Base-by-base conservation (phyloP, 2,888 invertebrate genomes). In the Drosophila prolongata region DNA sequence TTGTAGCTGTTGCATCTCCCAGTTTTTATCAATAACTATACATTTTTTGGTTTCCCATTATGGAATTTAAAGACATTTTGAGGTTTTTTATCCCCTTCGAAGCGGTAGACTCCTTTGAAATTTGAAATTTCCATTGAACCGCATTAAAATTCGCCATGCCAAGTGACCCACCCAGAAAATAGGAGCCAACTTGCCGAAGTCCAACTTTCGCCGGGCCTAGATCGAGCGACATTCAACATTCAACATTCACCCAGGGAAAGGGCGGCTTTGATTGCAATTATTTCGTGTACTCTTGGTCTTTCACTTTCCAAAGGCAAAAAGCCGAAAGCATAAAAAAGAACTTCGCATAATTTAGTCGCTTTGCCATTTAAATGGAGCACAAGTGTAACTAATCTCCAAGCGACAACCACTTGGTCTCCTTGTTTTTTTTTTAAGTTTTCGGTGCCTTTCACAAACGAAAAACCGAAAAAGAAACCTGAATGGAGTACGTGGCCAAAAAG, bases 341-440 rank as follows among this genome's bases (percentile, higher is more conserved):
- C 75, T 89, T 88, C 73, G 89, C 90, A 89, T 89, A 90, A 89
- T 89, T 89, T 85, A 87, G 80, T 86, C 81, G 81, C 77, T 78
- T 75, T 83, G 74, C 79, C 80, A 84, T 84, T 83, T 85, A 89
- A 88, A 80, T 85, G 80, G 90, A 88, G 89, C 89, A 86, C 83
- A 89, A 89, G 88, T 89, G 88, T 81, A 85, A 83, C 88, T 89
- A 90, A 89, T 90, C 89, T 85, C 75, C 61, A 71, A 76, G 66
- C 81, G 85, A 73, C 88, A 75, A 69, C 80, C 77, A 76, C 72
- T 68, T 67, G 76, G 43, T 46, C 30, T 38, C 16, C 16, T 38
- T 58, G n/a, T 16, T 78, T 30, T 27, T 42, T 38, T 58, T 78
- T 76, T 30, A n/a, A 42, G 34, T 58, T 78, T 70, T 79, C 64